phyloP scores from a whole-genome alignment of 2,888 invertebrate genomes.

The Campoletis raptor region DNA sequence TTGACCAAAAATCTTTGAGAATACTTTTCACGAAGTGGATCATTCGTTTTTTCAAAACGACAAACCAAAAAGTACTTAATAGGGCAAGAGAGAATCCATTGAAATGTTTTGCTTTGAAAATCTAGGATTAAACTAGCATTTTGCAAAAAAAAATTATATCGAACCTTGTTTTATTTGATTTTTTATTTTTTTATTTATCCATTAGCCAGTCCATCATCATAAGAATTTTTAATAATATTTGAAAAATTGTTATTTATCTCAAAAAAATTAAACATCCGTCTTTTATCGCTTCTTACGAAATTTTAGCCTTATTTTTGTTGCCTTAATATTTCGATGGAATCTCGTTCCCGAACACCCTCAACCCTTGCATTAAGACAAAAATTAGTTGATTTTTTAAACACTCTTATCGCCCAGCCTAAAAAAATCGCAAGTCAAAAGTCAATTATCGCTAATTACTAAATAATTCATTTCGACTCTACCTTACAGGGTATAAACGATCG shows the following conservation, averaged over 20 bases:
- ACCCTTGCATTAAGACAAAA: background rate
- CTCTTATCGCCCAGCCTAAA: constrained; percentile 33
- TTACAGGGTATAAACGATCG: constrained; percentile 61
- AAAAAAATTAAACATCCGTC: background rate
- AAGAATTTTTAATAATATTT: background rate
- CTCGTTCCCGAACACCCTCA: background rate
- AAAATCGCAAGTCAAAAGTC: constrained; percentile 52
- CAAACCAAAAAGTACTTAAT: background rate
- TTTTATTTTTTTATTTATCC: background rate
- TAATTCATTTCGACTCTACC: constrained; percentile 55
- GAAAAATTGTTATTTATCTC: background rate
- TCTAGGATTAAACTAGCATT: background rate
- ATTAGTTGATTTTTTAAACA: constrained; percentile 27
- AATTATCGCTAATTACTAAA: constrained; percentile 56
- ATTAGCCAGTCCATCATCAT: background rate
- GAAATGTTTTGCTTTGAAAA: background rate
- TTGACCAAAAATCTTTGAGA: constrained; percentile 77
- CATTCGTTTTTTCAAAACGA: constrained; percentile 3
- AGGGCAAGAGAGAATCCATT: background rate
- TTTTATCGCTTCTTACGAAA: no score
- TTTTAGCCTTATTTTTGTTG: background rate
- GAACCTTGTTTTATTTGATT: background rate
- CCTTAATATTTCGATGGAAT: background rate
- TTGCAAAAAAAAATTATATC: background rate
- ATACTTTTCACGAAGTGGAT: constrained; percentile 67